Evolutionary conservation across 1,140 invertebrate species (phyloP), one percentile per base, ranked within the genome.

Genomic region (Drosophila serrata): DNA sequence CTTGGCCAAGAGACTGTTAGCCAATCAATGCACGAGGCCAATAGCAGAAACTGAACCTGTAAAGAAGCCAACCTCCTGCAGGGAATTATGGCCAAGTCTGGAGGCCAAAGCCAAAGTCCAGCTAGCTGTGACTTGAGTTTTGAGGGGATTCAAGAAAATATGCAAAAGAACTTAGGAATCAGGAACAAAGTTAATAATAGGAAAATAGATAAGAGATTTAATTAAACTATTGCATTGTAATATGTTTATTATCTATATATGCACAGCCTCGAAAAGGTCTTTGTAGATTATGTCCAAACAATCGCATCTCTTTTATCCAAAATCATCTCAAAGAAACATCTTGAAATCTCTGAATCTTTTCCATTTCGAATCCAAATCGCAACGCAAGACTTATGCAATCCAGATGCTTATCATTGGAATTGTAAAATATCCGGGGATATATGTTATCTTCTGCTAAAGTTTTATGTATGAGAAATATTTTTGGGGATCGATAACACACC

Each of bases 31-130:
- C 49, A 58, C 63, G 55, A 53, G 42, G 60, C 58, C 81, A 77
- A 85, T 80, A 51, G 73, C 76, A 68, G 77, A 73, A 69, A 73
- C 59, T 40, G 73, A 64, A 84, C 82, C 81, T 68, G 76, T 85
- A 85, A 84, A 73, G n/a, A 15, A 22, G 22, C 13, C 73, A 65
- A n/a, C 37, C 17, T 40, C 51, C 61, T 45, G 29, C 15, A 59
- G 39, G 49, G 64, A 49, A 35, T 39, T 43, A 15, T 15, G 19
- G 51, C 33, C 19, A 37, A 6, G 19, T 3, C 19, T 6, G 19
- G n/a, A 33, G 48, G 29, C 48, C 48, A 19, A 2, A 31, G 46
- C 11, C 19, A 35, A 37, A 24, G 33, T 37, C 33, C 19, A 37
- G 31, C 13, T 53, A 55, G 49, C 29, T 51, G 48, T 33, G 31